Evolutionary conservation across 1,140 invertebrate genomes (phyloP).

Genomic region (Saccostrea echinata): DNA sequence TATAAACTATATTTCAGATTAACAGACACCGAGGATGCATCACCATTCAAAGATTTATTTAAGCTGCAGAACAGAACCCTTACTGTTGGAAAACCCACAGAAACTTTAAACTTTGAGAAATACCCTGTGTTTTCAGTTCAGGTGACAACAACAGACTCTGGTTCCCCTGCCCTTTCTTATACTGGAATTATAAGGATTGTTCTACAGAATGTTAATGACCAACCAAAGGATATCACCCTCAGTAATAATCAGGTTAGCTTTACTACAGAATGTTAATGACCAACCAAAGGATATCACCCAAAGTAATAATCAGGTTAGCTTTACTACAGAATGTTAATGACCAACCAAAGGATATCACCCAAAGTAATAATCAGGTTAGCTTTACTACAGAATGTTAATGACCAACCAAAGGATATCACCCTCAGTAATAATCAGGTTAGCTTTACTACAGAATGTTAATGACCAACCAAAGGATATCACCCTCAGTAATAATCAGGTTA

Average conservation of each 20-base stretch:
- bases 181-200: slow-evolving; percentile 57
- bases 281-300: slow-evolving; percentile 63
- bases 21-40: slow-evolving; percentile 29
- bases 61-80: slow-evolving; percentile 58
- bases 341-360: slow-evolving; percentile 61
- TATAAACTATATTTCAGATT: slow-evolving; percentile 53
- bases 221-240: slow-evolving; percentile 62
- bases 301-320: slow-evolving; percentile 17
- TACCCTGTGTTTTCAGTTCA: slow-evolving; percentile 58
- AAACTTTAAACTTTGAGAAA: slow-evolving; percentile 63
- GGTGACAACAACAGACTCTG: slow-evolving; percentile 65
- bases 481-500: slow-evolving; percentile 46
- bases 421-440: slow-evolving; percentile 43
- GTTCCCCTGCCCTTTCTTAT: slow-evolving; percentile 52
- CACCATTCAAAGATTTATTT: slow-evolving; percentile 54
- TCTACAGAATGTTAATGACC: slow-evolving; percentile 67
- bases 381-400: slow-evolving; percentile 56
- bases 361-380: slow-evolving; percentile 42
- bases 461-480: slow-evolving; percentile 66
- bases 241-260: slow-evolving; percentile 39
- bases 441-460: slow-evolving; percentile 62
- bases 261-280: slow-evolving; percentile 57
- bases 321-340: slow-evolving; percentile 59
- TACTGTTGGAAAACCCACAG: slow-evolving; percentile 54
- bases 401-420: slow-evolving; percentile 64